Conservation (phyloP, 2,797 vertebrate species). For the Streptopelia turtur region DNA sequence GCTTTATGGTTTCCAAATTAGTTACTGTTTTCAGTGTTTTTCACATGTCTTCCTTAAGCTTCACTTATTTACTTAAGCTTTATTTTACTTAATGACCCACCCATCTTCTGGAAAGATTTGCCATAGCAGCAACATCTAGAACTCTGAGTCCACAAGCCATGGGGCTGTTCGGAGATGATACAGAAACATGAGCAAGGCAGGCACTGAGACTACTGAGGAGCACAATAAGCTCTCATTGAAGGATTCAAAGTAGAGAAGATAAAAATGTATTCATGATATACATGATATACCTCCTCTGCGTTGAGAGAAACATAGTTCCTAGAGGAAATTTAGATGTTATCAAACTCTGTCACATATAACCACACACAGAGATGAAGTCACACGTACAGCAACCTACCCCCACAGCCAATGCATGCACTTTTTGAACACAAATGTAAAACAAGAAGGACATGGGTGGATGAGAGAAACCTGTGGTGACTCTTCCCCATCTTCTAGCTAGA, state of each 20-base stretch:
- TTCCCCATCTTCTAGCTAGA: not conserved
- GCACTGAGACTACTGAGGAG: not conserved
- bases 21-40: not conserved
- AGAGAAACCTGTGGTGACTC: not conserved
- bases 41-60: not conserved
- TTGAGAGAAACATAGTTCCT: not conserved
- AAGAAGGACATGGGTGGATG: not conserved
- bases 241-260: not conserved
- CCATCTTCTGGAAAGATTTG: not conserved
- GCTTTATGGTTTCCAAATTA: not conserved
- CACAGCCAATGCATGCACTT: fast-evolving
- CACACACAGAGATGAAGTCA: not conserved
- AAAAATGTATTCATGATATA: not conserved
- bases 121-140: not conserved
- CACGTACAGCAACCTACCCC: not conserved
- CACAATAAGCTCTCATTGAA: not conserved
- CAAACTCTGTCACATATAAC: not conserved
- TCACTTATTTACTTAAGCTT: not conserved
- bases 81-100: not conserved
- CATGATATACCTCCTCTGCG: not conserved
- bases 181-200: not conserved
- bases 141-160: not conserved
- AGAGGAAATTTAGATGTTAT: not conserved
- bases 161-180: not conserved
- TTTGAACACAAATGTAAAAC: not conserved